Conservation (phyloP, 2,888 invertebrate species). For the Gymnosoma rotundatum region DNA sequence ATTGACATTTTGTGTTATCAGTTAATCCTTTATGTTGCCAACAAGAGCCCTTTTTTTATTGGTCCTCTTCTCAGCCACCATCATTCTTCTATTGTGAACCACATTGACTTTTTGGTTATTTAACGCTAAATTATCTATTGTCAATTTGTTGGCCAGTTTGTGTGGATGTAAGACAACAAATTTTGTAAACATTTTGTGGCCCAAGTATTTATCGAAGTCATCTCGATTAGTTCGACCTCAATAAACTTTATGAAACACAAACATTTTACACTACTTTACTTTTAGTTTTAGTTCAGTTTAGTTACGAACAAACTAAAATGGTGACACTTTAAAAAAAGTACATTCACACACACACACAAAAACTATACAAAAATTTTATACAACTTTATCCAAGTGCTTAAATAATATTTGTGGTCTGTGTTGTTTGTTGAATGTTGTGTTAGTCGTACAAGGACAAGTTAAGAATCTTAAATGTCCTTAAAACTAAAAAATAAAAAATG, state of each 20-base stretch:
- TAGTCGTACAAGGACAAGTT: conserved; percentile 59
- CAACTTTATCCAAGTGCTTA: conserved; percentile 30
- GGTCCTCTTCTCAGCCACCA: background rate
- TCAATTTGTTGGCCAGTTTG: conserved; percentile 47
- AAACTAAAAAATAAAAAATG: conserved; percentile 5
- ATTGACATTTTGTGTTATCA: conserved; percentile 69
- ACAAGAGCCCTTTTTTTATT: conserved; percentile 15
- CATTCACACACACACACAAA: background rate
- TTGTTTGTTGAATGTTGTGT: background rate
- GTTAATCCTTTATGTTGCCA: conserved; percentile 61
- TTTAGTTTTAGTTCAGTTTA: background rate
- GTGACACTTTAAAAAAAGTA: conserved; percentile 23
- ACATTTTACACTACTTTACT: conserved; percentile 44
- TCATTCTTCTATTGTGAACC: conserved; percentile 9
- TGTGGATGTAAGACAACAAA: conserved; percentile 61
- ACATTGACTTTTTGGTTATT: conserved; percentile 56
- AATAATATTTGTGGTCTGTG: conserved; percentile 40
- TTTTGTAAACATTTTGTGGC: conserved; percentile 78
- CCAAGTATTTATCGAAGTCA: conserved; percentile 72
- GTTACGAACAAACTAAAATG: no score
- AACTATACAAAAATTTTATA: conserved; percentile 18
- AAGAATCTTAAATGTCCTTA: conserved; percentile 64
- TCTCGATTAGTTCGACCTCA: conserved; percentile 71
- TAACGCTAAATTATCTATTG: conserved; percentile 69
- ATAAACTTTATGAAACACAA: conserved; percentile 57